These are phyloP conservation scores for Tachina grossa DNA, from an alignment of 2,888 invertebrate species.

Conservation along the genomic window DNA sequence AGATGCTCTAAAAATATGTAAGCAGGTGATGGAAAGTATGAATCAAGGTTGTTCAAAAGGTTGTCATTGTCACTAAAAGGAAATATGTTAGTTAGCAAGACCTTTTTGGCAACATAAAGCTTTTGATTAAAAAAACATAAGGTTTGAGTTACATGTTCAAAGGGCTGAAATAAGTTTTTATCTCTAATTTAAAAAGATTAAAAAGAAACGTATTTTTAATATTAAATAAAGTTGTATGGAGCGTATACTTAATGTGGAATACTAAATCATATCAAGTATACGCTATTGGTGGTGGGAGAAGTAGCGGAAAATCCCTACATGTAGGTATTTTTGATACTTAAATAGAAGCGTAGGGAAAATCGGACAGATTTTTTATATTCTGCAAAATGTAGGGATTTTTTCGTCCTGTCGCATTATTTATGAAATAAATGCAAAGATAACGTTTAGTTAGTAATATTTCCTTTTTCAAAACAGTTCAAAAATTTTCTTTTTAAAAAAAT, in stretches of 20 bases:
- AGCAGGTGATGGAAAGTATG: background rate
- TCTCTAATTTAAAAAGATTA: background rate
- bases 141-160: background rate
- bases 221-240: background rate
- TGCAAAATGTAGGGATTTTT: too few relatives aligned
- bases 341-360: too few relatives aligned
- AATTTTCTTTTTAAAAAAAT: too few relatives aligned
- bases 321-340: too few relatives aligned
- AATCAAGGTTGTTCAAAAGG: conserved; percentile 23
- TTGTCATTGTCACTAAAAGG: background rate
- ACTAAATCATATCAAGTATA: background rate
- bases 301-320: too few relatives aligned
- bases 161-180: background rate
- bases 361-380: too few relatives aligned
- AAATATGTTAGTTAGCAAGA: background rate
- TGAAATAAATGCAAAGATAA: too few relatives aligned
- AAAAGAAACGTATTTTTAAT: background rate
- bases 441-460: too few relatives aligned
- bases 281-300: background rate
- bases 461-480: too few relatives aligned
- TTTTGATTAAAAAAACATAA: background rate
- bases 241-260: background rate
- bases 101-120: conserved; percentile 6
- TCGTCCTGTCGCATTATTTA: too few relatives aligned
- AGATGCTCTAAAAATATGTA: background rate